Conservation (phyloP, 2,888 invertebrate genomes). For the Sicus ferrugineus region DNA sequence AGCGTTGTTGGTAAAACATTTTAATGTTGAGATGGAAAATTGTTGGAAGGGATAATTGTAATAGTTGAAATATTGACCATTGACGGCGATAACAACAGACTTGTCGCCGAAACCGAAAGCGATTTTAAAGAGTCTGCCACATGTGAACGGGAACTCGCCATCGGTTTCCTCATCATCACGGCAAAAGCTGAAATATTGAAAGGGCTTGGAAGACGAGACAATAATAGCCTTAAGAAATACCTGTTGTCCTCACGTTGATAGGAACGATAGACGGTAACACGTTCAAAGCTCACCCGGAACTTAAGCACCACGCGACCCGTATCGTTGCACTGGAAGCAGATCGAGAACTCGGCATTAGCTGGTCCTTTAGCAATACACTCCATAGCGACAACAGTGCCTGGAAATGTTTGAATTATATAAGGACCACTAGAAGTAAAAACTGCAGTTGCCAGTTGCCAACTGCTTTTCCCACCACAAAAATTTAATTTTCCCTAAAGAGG, state of each 20-base stretch:
- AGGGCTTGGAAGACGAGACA: neutral
- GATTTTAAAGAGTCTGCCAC: constrained; percentile 62
- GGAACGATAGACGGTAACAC: constrained; percentile 55
- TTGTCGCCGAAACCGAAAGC: constrained; percentile 63
- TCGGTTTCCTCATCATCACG: constrained; percentile 61
- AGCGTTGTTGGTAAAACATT: constrained; percentile 58
- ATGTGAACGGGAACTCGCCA: constrained; percentile 62
- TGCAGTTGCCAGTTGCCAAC: too few relatives aligned
- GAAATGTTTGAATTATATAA: constrained; percentile 10
- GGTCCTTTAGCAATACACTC: constrained; percentile 63
- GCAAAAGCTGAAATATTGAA: constrained; percentile 50
- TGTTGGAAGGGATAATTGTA: constrained; percentile 60
- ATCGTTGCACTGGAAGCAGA: constrained; percentile 63
- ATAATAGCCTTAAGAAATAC: constrained; percentile 40
- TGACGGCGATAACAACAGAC: constrained; percentile 61
- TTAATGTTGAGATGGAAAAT: constrained; percentile 61
- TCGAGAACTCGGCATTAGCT: constrained; percentile 60
- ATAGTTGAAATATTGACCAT: constrained; percentile 63
- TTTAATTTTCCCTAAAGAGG: too few relatives aligned
- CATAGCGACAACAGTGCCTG: constrained; percentile 61
- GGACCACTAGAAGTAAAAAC: too few relatives aligned
- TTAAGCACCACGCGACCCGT: constrained; percentile 59
- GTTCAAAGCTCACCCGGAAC: constrained; percentile 59
- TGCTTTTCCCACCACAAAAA: too few relatives aligned
- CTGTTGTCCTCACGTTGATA: constrained; percentile 60